These are phyloP conservation scores for Lophochroa leadbeateri DNA, from an alignment of 2,113 vertebrate species.

Conservation along the genomic window DNA sequence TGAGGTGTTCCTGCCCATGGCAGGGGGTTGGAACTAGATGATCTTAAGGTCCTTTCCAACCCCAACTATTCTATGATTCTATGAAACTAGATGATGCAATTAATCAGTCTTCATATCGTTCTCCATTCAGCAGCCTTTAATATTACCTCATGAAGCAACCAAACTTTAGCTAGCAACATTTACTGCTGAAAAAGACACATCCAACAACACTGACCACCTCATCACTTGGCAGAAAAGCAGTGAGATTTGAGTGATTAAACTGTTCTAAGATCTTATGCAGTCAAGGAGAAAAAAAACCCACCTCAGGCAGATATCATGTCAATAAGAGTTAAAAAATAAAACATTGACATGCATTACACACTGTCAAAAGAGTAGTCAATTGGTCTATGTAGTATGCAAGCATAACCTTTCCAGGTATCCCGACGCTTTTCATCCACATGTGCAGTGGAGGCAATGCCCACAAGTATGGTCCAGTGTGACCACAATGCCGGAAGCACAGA, in stretches of 20 bases:
- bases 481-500: not conserved
- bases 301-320: not conserved
- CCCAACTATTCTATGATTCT: not conserved
- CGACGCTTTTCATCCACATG: not conserved
- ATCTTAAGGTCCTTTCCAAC: not conserved
- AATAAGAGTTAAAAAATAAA: not conserved
- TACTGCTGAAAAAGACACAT: not conserved
- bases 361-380: not conserved
- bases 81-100: not conserved
- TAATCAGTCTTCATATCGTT: not conserved
- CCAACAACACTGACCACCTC: not conserved
- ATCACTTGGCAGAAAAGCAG: fast-evolving
- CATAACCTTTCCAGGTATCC: not conserved
- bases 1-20: not conserved
- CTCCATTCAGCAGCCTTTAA: not conserved
- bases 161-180: not conserved
- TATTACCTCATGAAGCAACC: not conserved
- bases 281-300: not conserved
- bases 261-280: not conserved
- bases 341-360: not conserved
- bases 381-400: not conserved
- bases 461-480: not conserved
- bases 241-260: not conserved
- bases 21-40: not conserved
- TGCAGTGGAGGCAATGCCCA: not conserved